Conservation (phyloP, 1,140 invertebrate species). For the Hestina assimilis region DNA sequence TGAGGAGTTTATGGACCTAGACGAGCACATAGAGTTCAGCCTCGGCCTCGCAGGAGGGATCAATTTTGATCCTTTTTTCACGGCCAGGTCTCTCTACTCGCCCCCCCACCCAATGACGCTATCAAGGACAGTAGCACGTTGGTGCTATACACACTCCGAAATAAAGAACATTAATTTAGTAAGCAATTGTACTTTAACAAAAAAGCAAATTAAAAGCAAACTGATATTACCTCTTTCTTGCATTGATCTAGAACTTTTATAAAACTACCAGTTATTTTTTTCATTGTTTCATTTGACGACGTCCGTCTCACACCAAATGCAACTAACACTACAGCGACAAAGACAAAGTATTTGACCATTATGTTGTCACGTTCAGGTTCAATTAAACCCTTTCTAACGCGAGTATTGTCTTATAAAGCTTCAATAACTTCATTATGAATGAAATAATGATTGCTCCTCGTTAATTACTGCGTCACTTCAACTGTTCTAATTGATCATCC, state of each 20-base stretch:
- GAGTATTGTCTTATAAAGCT: conserved; percentile 16
- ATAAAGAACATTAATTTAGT: too few relatives aligned
- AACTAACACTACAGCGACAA: conserved; percentile 23
- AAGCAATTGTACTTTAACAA: too few relatives aligned
- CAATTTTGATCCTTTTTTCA: too few relatives aligned
- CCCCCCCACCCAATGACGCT: too few relatives aligned
- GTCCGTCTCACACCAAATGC: conserved; percentile 6
- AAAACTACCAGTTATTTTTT: conserved; percentile 31
- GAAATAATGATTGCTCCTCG: neutral
- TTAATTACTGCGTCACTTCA: neutral
- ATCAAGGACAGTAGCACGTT: too few relatives aligned
- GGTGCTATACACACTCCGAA: too few relatives aligned
- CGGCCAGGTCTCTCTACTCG: too few relatives aligned
- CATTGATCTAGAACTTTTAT: conserved; percentile 48
- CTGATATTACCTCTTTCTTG: conserved; percentile 50
- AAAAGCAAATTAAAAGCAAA: conserved; percentile 1
- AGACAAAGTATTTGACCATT: conserved; percentile 18
- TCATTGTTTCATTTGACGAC: conserved; percentile 28
- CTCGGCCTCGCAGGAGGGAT: too few relatives aligned
- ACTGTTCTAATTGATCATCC: neutral
- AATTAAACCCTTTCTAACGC: neutral
- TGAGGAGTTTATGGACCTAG: too few relatives aligned
- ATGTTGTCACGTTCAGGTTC: neutral
- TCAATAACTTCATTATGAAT: neutral
- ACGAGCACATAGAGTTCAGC: too few relatives aligned